Conservation (phyloP, 2,888 invertebrate genomes). For the Campoplex nolae region DNA sequence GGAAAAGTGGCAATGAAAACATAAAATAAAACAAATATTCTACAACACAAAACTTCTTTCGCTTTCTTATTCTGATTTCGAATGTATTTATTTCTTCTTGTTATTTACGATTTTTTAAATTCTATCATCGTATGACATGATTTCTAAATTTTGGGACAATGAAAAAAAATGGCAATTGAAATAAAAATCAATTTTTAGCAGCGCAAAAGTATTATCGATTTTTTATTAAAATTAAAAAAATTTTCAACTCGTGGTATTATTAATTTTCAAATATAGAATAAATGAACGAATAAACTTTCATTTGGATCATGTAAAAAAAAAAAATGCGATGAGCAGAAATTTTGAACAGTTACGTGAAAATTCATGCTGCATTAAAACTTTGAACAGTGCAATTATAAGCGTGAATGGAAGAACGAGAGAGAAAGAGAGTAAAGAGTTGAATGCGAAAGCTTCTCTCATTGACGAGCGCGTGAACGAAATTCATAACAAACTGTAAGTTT, state of each 20-base stretch:
- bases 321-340: background rate
- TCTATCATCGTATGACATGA: too few relatives aligned
- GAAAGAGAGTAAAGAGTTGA: slow-evolving; percentile 13
- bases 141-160: too few relatives aligned
- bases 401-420: slow-evolving; percentile 23
- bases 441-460: slow-evolving; percentile 57
- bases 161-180: too few relatives aligned
- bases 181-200: too few relatives aligned
- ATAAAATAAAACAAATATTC: too few relatives aligned
- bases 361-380: slow-evolving; percentile 31
- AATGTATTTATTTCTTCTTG: background rate
- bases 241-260: background rate
- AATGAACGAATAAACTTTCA: background rate
- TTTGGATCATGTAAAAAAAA: background rate
- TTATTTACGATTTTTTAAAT: background rate
- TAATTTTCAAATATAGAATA: background rate
- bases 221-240: background rate
- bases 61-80: background rate
- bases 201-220: background rate
- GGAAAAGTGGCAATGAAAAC: too few relatives aligned
- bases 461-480: slow-evolving; percentile 32
- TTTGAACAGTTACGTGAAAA: slow-evolving; percentile 12
- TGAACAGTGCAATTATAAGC: slow-evolving; percentile 51
- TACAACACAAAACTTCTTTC: background rate
- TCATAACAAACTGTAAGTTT: slow-evolving; percentile 56